phyloP scores from a whole-genome alignment of 1,140 invertebrate genomes.

The Stegodyphus dumicola region DNA sequence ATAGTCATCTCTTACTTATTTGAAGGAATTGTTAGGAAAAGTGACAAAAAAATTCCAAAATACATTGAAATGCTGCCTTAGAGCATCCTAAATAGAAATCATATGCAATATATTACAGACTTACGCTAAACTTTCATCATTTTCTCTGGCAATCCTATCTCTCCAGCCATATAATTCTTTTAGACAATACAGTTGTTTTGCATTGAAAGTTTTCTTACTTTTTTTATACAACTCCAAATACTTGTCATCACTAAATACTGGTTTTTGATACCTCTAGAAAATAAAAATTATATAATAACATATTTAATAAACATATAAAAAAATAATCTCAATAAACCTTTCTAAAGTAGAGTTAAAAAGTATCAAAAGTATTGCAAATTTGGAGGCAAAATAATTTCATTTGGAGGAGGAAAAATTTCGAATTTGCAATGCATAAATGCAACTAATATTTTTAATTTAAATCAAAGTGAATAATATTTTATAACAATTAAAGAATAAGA shows the following conservation, averaged over 20 bases:
- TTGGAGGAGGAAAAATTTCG: too few relatives aligned
- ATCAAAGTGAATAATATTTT: too few relatives aligned
- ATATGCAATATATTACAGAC: constrained; percentile 53
- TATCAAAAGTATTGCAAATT: too few relatives aligned
- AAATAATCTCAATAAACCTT: too few relatives aligned
- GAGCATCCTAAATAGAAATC: not conserved
- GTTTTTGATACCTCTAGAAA: constrained; percentile 82
- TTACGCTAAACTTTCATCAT: constrained; percentile 90
- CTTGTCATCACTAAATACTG: constrained; percentile 77
- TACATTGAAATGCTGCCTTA: not conserved
- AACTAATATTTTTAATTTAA: too few relatives aligned
- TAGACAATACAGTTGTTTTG: constrained; percentile 85
- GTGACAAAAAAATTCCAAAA: not conserved
- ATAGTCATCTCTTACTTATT: too few relatives aligned
- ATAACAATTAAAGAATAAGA: too few relatives aligned
- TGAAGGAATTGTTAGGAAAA: too few relatives aligned
- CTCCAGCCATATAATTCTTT: constrained; percentile 89
- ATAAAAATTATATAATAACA: not conserved
- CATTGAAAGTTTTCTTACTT: constrained; percentile 85
- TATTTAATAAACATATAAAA: too few relatives aligned
- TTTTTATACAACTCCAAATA: constrained; percentile 81
- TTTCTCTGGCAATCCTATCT: constrained; percentile 82
- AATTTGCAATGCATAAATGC: too few relatives aligned
- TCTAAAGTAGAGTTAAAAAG: too few relatives aligned
- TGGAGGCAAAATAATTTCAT: too few relatives aligned